Percentiles rank a stretch among this genome's conserved stretches.
These are phyloP conservation scores for Pristionchus japonicus DNA, from an alignment of 2,888 invertebrate genomes.

Conservation along the genomic window DNA sequence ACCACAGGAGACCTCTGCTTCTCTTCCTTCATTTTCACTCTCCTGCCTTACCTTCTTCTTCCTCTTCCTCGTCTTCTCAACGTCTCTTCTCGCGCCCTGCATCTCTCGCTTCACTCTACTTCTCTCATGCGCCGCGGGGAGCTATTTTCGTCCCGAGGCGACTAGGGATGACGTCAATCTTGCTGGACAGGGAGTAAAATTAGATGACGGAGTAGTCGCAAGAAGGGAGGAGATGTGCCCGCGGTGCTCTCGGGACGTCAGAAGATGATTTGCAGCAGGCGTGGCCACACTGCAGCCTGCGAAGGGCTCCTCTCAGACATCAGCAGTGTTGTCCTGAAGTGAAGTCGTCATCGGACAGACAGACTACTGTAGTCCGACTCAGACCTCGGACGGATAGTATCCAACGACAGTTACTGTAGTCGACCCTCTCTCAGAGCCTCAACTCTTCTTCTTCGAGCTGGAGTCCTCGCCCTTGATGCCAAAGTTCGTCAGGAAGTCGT, in stretches of 20 bases:
- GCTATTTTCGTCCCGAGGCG: conserved; percentile 29
- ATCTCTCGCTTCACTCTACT: conserved; percentile 23
- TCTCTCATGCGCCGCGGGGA: not conserved
- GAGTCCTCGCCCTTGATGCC: not conserved
- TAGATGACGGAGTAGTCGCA: not conserved
- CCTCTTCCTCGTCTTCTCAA: conserved; percentile 39
- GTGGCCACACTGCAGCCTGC: not conserved
- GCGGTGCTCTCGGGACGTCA: not conserved
- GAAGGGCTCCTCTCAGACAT: not conserved
- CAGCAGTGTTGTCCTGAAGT: not conserved
- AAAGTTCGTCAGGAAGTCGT: not conserved
- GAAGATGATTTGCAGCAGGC: not conserved
- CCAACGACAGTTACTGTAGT: not conserved
- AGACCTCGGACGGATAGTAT: not conserved
- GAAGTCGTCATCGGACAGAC: too few relatives aligned
- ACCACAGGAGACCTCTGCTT: not conserved
- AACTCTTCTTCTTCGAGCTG: too few relatives aligned
- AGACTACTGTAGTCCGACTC: not conserved
- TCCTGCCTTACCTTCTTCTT: not conserved
- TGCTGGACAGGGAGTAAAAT: not conserved
- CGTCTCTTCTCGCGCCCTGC: not conserved
- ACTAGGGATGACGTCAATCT: not conserved
- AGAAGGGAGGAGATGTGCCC: not conserved
- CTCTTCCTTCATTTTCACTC: not conserved
- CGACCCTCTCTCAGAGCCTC: too few relatives aligned